phyloP scores from a whole-genome alignment of 2,113 vertebrate species.

The Furnarius figulus region DNA sequence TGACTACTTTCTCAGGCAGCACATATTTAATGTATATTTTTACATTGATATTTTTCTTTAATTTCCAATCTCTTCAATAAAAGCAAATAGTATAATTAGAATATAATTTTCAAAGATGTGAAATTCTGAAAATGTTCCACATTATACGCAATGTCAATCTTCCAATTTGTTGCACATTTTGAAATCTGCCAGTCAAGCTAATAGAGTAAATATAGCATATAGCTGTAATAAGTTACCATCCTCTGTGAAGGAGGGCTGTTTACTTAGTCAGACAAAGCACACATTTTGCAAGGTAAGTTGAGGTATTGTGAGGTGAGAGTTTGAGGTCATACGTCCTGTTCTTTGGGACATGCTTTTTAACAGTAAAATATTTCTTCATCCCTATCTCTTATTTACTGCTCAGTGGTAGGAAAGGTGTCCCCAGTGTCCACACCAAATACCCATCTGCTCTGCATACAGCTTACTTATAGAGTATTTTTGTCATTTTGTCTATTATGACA shows the following conservation, averaged over 20 bases:
- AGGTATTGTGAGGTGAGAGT: not conserved
- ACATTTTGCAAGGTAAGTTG: not conserved
- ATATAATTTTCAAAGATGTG: not conserved
- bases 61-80: not conserved
- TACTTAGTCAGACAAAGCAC: not conserved
- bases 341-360: not conserved
- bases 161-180: not conserved
- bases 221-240: not conserved
- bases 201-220: not conserved
- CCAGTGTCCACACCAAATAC: not conserved
- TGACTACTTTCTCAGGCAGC: not conserved
- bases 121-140: not conserved
- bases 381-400: not conserved
- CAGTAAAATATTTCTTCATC: not conserved
- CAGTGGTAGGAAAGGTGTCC: not conserved
- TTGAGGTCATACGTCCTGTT: not conserved
- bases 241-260: not conserved
- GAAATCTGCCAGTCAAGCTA: not conserved
- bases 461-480: not conserved
- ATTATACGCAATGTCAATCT: not conserved
- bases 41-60: not conserved
- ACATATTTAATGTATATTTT: not conserved
- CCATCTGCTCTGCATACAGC: accelerated
- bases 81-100: not conserved
- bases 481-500: not conserved